Percentiles rank a stretch among this genome's conserved stretches.
Conservation (phyloP, 2,113 vertebrate genomes). For the Megalops atlanticus region DNA sequence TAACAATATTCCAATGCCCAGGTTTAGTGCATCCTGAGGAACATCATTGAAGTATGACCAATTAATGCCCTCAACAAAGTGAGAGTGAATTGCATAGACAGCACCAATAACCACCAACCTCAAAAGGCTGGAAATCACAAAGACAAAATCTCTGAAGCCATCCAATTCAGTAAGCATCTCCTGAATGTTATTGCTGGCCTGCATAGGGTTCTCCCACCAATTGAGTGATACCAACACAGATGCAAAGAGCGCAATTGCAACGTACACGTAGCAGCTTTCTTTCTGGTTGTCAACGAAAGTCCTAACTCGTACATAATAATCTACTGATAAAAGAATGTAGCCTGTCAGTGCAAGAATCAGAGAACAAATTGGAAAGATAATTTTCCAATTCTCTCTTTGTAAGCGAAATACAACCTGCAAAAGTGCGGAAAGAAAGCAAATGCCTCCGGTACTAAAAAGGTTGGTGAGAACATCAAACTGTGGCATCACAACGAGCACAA, state of each 20-base stretch:
- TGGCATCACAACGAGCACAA: slow-evolving; percentile 76
- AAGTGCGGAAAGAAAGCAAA: slow-evolving; percentile 66
- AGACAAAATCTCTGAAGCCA: slow-evolving; percentile 66
- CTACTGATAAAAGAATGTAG: slow-evolving; percentile 63
- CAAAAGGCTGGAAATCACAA: slow-evolving; percentile 67
- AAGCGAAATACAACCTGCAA: slow-evolving; percentile 64
- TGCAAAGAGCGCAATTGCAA: slow-evolving; percentile 65
- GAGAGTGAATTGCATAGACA: slow-evolving; percentile 63
- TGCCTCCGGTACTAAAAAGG: slow-evolving; percentile 73
- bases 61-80: slow-evolving; percentile 36
- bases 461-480: slow-evolving; percentile 75
- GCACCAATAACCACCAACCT: slow-evolving; percentile 62
- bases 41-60: slow-evolving; percentile 50
- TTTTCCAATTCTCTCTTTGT: slow-evolving; percentile 65
- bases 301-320: slow-evolving; percentile 64
- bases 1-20: slow-evolving; percentile 63
- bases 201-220: slow-evolving; percentile 77
- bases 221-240: slow-evolving; percentile 68
- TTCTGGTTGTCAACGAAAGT: slow-evolving; percentile 44
- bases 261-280: slow-evolving; percentile 29
- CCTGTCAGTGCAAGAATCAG: slow-evolving; percentile 62
- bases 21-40: slow-evolving; percentile 42
- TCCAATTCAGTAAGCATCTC: slow-evolving; percentile 60
- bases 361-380: slow-evolving; percentile 71
- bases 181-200: slow-evolving; percentile 63